Percentiles rank a stretch among this genome's conserved stretches.
Evolutionary conservation across 2,888 invertebrate species (phyloP).

Genomic region (Alentia gelatinosa): DNA sequence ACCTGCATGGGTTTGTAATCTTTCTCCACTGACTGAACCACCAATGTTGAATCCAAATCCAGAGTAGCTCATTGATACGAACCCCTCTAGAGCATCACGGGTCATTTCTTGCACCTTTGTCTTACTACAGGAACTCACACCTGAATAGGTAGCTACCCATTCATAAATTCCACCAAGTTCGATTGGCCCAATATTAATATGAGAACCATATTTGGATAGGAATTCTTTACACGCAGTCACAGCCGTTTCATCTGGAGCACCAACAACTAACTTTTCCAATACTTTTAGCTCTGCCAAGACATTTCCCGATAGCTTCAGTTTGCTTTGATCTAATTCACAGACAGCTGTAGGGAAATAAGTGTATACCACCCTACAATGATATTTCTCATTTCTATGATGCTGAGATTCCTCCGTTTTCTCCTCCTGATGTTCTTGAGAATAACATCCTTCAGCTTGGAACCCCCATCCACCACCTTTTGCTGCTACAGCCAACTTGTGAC

Average conservation of each 20-base stretch:
- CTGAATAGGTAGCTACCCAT: background rate
- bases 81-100: background rate
- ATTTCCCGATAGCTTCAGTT: background rate
- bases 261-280: background rate
- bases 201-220: background rate
- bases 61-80: background rate
- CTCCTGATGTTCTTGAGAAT: background rate
- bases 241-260: background rate
- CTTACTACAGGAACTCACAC: background rate
- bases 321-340: background rate
- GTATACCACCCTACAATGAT: background rate
- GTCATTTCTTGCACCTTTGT: background rate
- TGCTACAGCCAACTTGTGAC: background rate
- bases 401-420: background rate
- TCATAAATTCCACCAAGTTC: background rate
- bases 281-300: background rate
- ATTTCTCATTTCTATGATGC: background rate
- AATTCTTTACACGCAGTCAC: background rate
- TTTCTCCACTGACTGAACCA: background rate
- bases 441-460: background rate
- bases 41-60: background rate
- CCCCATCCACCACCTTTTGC: background rate
- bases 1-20: background rate
- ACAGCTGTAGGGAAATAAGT: background rate
- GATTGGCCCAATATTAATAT: background rate